phyloP scores from a whole-genome alignment of 2,888 invertebrate species.

The Drosophila peninsularis region DNA sequence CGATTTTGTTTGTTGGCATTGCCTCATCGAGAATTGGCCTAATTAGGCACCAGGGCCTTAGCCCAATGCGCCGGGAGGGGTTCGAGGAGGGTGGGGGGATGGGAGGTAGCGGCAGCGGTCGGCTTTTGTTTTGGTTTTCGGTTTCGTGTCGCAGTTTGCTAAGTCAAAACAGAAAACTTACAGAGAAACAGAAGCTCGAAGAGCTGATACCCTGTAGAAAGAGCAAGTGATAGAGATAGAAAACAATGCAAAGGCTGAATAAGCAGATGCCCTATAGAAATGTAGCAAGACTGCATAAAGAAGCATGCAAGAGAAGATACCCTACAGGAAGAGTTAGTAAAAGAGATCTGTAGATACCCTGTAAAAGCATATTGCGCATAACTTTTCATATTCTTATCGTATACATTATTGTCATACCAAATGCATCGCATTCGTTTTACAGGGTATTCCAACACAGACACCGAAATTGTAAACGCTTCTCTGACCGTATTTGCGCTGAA shows the following conservation, averaged over 20 bases:
- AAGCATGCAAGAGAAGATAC: too few relatives aligned
- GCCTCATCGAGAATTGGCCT: constrained; percentile 71
- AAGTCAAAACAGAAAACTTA: constrained; percentile 5
- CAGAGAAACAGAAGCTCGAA: not conserved
- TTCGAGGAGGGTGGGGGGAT: not conserved
- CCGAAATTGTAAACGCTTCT: constrained; percentile 61
- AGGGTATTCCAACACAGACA: constrained; percentile 25
- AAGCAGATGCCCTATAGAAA: not conserved
- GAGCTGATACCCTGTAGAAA: constrained; percentile 12
- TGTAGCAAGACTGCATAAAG: too few relatives aligned
- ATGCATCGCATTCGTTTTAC: not conserved
- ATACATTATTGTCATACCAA: too few relatives aligned
- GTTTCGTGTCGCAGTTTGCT: constrained; percentile 57
- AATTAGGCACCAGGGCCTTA: constrained; percentile 53
- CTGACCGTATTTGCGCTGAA: constrained; percentile 52
- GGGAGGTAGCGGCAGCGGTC: constrained; percentile 13
- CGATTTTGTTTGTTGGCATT: constrained; percentile 66
- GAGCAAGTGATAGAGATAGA: not conserved
- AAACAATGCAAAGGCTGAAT: not conserved
- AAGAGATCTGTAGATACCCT: too few relatives aligned
- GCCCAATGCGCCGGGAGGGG: not conserved
- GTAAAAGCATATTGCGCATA: not conserved
- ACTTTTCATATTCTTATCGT: too few relatives aligned
- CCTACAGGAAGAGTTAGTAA: too few relatives aligned
- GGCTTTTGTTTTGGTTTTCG: constrained; percentile 66